These are phyloP conservation scores for Ascaphus truei DNA, from an alignment of 2,113 vertebrate genomes.

Conservation along the genomic window DNA sequence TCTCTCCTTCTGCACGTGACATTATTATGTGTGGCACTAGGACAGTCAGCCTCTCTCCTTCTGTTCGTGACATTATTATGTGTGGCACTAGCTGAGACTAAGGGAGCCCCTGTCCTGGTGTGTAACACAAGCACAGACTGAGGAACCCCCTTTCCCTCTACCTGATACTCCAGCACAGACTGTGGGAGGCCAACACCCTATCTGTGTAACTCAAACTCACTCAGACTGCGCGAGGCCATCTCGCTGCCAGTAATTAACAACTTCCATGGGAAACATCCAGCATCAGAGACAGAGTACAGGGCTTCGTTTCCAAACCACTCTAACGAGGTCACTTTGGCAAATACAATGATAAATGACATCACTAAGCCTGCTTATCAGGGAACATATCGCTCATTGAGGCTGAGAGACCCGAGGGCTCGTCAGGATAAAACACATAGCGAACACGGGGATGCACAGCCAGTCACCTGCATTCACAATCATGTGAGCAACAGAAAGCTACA, in stretches of 20 bases:
- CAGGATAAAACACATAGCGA: not conserved
- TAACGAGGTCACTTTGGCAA: slow-evolving; percentile 30
- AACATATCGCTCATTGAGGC: not conserved
- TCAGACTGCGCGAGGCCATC: slow-evolving; percentile 3
- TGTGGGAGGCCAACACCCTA: not conserved
- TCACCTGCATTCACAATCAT: not conserved
- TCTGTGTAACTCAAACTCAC: slow-evolving; percentile 18
- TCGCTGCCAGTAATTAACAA: slow-evolving; percentile 30
- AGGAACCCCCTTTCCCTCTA: not conserved
- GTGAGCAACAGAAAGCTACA: not conserved
- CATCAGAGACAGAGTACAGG: not conserved
- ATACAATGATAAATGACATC: slow-evolving; percentile 31
- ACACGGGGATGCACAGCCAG: not conserved
- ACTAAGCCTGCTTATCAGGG: not conserved
- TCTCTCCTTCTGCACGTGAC: too few species aligned
- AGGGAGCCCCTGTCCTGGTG: too few species aligned
- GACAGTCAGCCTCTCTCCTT: too few species aligned
- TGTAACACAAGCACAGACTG: not conserved
- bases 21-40: too few species aligned
- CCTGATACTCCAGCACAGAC: not conserved
- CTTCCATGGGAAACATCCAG: slow-evolving; percentile 23
- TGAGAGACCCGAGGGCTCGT: not conserved
- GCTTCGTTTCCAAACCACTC: not conserved
- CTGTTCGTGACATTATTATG: too few species aligned
- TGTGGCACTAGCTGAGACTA: too few species aligned